Conservation (phyloP, 2,113 vertebrate species). For the Pogonocichla stellata region DNA sequence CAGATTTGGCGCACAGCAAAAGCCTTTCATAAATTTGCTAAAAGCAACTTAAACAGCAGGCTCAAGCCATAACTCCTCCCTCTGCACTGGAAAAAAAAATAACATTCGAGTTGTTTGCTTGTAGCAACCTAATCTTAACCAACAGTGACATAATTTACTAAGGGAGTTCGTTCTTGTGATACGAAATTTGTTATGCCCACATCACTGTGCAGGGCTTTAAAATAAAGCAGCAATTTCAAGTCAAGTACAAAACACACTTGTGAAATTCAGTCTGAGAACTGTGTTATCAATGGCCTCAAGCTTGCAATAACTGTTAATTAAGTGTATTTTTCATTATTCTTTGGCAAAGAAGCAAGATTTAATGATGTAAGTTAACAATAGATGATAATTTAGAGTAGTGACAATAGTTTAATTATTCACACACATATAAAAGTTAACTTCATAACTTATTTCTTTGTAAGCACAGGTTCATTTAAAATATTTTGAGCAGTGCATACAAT, state of each 20-base stretch:
- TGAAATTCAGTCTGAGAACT: conserved; percentile 77
- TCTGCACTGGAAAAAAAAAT: conserved; percentile 16
- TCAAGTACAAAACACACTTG: conserved; percentile 71
- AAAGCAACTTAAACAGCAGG: conserved; percentile 46
- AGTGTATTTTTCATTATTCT: conserved; percentile 84
- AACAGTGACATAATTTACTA: conserved; percentile 53
- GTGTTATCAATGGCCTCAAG: conserved; percentile 78
- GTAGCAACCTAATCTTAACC: conserved; percentile 79
- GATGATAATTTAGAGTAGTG: conserved; percentile 82
- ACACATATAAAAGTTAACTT: conserved; percentile 80
- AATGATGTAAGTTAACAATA: conserved; percentile 84
- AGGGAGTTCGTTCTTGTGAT: conserved; percentile 28
- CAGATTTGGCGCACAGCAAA: neutral
- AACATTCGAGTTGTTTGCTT: conserved; percentile 53
- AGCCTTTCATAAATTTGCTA: conserved; percentile 38
- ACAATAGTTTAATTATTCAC: conserved; percentile 85
- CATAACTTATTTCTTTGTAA: conserved; percentile 78
- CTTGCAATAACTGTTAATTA: conserved; percentile 82
- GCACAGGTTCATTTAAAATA: conserved; percentile 80
- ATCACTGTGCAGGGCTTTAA: conserved; percentile 24
- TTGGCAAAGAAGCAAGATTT: conserved; percentile 81
- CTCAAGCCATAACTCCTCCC: conserved; percentile 15
- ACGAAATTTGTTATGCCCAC: conserved; percentile 37
- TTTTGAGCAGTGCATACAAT: conserved; percentile 75
- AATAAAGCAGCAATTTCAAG: conserved; percentile 62